Evolutionary conservation across 2,888 invertebrate genomes (phyloP), one percentile per base, ranked within the genome.

Genomic region (Leptarthrus brevirostris): DNA sequence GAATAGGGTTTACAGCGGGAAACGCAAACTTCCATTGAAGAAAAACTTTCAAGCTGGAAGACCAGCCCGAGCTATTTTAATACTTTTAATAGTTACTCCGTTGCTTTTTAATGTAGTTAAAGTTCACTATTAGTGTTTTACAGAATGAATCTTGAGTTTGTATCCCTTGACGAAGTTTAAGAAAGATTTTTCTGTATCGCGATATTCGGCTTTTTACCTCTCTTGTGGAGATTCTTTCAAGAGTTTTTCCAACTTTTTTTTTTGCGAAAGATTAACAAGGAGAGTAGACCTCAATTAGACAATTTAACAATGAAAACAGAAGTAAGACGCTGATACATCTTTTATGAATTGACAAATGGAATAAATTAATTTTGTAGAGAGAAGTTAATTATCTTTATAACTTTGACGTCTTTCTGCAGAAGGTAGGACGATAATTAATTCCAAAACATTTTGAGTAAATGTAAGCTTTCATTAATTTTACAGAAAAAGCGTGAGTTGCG

Each of bases 101-200:
- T 58, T 34, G 26, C 18, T 18, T 58, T 58, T 36, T 58, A 58
- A 58, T 58, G 16, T 16, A 34, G 20, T 58, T 20, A 36, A 58
- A 58, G 16, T 36, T 58, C 36, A 4, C n/a, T 10, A 16, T 40
- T 10, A 36, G 20, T 58, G 36, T 20, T 18, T 58, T 12, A 14
- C 18, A 58, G 18, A 58, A 58, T 40, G n/a, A 3, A 40, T 40
- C 40, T 6, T 12, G n/a, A 40, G 3, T 40, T 40, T 40, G 40
- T 40, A 40, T 40, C 40, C 12, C 6, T 40, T 40, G 6, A 40
- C 12, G n/a, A 2, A 6, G 6, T 40, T 40, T 12, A 12, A 40
- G 40, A 30, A 30, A 30, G 3, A 8, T 40, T 5, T 30, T 30
- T 30, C 30, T 40, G 3, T n/a, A n/a, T n/a, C n/a, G n/a, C n/a